Evolutionary conservation across 2,113 vertebrate species (phyloP), one percentile per base, ranked within the genome.

Genomic region (Neodon shergylaensis): DNA sequence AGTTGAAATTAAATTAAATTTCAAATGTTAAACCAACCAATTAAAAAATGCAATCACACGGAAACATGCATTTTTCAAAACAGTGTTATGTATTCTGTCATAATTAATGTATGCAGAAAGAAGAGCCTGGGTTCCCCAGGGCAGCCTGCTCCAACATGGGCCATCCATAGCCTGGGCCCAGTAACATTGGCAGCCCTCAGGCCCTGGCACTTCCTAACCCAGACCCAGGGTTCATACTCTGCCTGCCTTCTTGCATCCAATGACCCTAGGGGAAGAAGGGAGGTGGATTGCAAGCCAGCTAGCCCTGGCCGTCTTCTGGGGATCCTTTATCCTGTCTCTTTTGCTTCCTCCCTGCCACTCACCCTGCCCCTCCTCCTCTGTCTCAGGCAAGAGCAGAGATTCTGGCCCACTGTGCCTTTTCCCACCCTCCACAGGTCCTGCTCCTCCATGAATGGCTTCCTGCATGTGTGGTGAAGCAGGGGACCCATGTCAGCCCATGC

Each of bases 1-100:
- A 97, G 96, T 96, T 96, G 94, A 98, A 98, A 98, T 98, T 97
- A 98, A 98, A 98, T 98, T 97, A 98, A 97, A 98, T 98, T 98
- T 97, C 98, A 98, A 96, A 97, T 96, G 98, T 98, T 98, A 97
- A 98, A 97, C 91, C 97, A 97, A 97, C 96, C 98, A 98, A 97
- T 98, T 98, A 98, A 98, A 98, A 95, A 98, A 88, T 77, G 85
- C 97, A 98, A 95, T 98, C 96, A 72, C 95, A 94, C 39, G 82
- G 97, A 97, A 98, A 96, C 96, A 94, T 96, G 96, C 92, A 94
- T 98, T 98, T 98, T 97, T 96, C 49, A 98, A 95, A 98, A 98
- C 66, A 88, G 95, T 95, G 94, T 96, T 98, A 97, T 98, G 98
- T 97, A 97, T 96, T 89, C 94, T 97, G 90, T 96, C 92, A 1